phyloP scores from a whole-genome alignment of 2,888 invertebrate genomes.

The Campoplex nolae region DNA sequence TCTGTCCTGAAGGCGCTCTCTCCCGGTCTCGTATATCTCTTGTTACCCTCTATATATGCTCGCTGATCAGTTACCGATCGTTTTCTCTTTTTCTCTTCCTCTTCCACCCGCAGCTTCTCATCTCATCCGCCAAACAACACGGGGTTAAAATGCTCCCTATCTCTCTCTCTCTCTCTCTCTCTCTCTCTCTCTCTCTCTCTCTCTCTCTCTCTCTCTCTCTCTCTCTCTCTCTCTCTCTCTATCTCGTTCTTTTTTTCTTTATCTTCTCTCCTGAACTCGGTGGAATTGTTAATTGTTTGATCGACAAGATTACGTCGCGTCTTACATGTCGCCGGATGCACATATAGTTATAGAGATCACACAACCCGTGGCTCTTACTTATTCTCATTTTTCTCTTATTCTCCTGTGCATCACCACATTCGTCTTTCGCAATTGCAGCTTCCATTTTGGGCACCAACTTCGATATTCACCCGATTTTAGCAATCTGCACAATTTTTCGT shows the following conservation, averaged over 20 bases:
- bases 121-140: constrained; percentile 63
- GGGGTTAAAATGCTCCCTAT: constrained; percentile 30
- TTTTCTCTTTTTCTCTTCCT: constrained; percentile 46
- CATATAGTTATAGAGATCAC: constrained; percentile 43
- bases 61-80: constrained; percentile 63
- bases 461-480: constrained; percentile 21
- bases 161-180: constrained; percentile 33
- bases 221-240: constrained; percentile 39
- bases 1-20: constrained; percentile 71
- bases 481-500: constrained; percentile 16
- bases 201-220: constrained; percentile 22
- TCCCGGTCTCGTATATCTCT: constrained; percentile 69
- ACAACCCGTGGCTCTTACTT: constrained; percentile 40
- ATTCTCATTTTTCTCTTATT: constrained; percentile 38
- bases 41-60: constrained; percentile 58
- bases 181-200: too few species aligned
- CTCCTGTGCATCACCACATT: constrained; percentile 39
- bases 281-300: constrained; percentile 84
- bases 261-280: constrained; percentile 64
- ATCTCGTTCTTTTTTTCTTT: constrained; percentile 18
- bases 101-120: constrained; percentile 69
- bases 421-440: constrained; percentile 39
- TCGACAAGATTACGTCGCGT: constrained; percentile 84
- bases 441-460: constrained; percentile 24
- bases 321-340: constrained; percentile 81